These are phyloP conservation scores for Caranx ignobilis DNA, from an alignment of 2,113 vertebrate species.

Conservation along the genomic window DNA sequence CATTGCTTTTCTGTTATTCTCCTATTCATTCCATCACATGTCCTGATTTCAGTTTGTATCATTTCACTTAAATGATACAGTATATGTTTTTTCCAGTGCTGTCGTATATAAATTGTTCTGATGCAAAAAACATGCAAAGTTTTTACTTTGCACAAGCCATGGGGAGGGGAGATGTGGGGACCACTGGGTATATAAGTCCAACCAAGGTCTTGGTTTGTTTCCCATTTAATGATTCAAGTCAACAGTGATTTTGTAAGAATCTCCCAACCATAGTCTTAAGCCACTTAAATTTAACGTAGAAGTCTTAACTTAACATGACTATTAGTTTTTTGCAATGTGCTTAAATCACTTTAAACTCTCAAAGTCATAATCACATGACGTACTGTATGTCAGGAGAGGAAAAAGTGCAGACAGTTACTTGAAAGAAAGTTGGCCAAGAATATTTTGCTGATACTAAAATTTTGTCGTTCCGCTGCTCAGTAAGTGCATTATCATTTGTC, in stretches of 20 bases:
- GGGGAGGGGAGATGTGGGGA: not conserved
- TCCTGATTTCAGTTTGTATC: not conserved
- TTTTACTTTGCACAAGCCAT: not conserved
- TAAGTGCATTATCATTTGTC: not conserved
- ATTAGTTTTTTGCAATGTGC: not conserved
- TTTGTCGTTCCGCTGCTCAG: not conserved
- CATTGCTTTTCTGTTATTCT: not conserved
- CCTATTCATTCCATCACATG: not conserved
- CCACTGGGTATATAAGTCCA: not conserved
- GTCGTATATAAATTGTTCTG: not conserved
- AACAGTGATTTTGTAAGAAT: not conserved
- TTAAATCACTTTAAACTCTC: not conserved
- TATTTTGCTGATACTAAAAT: not conserved
- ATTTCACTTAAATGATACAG: not conserved
- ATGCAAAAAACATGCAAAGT: not conserved
- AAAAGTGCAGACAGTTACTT: not conserved
- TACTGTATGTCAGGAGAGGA: too few species aligned
- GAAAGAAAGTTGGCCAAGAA: not conserved
- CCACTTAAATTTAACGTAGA: not conserved
- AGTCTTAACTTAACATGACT: not conserved
- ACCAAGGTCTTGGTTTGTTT: not conserved
- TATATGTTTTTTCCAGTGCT: not conserved
- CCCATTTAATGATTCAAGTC: not conserved
- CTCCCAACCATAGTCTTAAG: not conserved
- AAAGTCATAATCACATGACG: too few species aligned